Base-by-base conservation (phyloP, 2,888 invertebrate species). In the Drosophila demipolita region DNA sequence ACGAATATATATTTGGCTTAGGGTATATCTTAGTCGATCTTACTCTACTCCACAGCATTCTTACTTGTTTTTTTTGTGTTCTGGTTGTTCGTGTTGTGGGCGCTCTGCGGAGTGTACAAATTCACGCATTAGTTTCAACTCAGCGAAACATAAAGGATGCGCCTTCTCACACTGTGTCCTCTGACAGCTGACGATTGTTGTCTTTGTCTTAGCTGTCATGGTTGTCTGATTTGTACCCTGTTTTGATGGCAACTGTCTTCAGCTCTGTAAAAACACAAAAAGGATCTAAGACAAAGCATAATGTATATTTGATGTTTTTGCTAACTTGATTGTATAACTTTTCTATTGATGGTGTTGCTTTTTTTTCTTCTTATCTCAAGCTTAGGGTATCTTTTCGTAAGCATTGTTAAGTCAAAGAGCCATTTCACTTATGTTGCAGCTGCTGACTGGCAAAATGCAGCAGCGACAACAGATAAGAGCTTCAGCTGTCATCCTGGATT, bases 81-180 rank as follows among this genome's bases (percentile, higher is more conserved):
- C 55, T 63, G 33, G 42, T 48, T 42, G 5, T 49, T 59, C 8
- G 12, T 11, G 8, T n/a, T 45, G 65, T 45, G 61, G 55, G 58
- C 8, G 58, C 40, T 29, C 40, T 42, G 48, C 45, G 69, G 61
- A 62, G 70, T 78, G 65, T 66, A 55, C 49, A 65, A 77, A 78
- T 78, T 75, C 66, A 75, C 66, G 72, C 64, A 68, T 68, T 80
- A 40, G 40, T 57, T 60, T 48, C 38, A 58, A 42, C 61, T 71
- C 61, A 54, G 23, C 23, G 57, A 50, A 32, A 45, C 36, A 36
- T 9, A 53, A 55, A 29, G 60, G 35, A 29, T 42, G 42, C 59
- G 42, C 17, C n/a, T n/a, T 33, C 49, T n/a, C 26, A 48, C 23
- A 23, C 69, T 66, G 26, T 64, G 33, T 50, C 29, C 12, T 53